Base-by-base conservation (phyloP, 2,797 vertebrate species). In the Sebastiscus tertius region DNA sequence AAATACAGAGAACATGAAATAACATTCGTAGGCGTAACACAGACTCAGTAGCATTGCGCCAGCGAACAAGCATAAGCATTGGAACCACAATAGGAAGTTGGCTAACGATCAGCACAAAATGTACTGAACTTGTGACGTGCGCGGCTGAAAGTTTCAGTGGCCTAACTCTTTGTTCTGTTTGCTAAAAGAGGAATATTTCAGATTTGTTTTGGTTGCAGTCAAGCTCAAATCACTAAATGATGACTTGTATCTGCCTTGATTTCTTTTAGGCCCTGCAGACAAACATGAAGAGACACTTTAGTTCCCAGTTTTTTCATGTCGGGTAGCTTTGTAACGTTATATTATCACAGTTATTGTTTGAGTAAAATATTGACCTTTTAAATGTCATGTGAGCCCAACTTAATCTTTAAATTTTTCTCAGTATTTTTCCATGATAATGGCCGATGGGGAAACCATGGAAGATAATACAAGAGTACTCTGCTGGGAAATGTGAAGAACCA, bases 401-500 rank as follows among this genome's bases (percentile, higher is more conserved):
- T 77, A 46, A 80, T 77, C 46, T 64, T 39, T 27, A 1, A 1
- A 61, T 77, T 4, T 78, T 79, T 29, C 36, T 6, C 54, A 18
- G 65, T 71, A 71, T 34, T 79, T 84, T 80, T 76, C 68, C 66
- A 69, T 52, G 5, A 80, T 76, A 79, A 87, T 77, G 16, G 31
- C 60, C 6, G 2, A 61, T 20, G 63, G 36, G 60, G 20, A 77
- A 70, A 76, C 77, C 60, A 13, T 75, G 87, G n/a, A 89, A 90
- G 27, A 46, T 72, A 85, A 92, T 90, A 63, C 54, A 29, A 56
- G 20, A 63, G 4, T 10, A 8, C 14, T 62, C 67, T 27, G 3
- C 18, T 72, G 29, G 59, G 88, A 89, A 91, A 91, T 88, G 69
- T 70, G 65, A 87, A 79, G 22, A 89, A 89, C 87, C 80, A 77